Percentiles rank a stretch among this genome's conserved stretches.
phyloP scores from a whole-genome alignment of 1,140 invertebrate species.

The Bombus fervidus region DNA sequence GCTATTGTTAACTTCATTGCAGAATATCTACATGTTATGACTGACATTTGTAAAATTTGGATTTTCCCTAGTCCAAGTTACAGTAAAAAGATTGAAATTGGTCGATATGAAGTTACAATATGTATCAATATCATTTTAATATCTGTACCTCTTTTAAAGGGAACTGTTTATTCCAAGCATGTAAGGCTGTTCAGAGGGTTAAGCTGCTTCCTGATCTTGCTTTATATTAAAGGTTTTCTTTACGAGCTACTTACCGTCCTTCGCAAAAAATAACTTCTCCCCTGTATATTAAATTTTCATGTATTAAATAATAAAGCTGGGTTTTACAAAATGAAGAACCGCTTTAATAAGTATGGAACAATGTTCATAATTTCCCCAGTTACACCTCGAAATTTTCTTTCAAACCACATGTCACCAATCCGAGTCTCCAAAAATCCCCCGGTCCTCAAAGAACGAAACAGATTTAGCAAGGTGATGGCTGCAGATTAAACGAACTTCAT shows the following conservation, averaged over 20 bases:
- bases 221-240: constrained; percentile 1
- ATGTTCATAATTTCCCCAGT: background rate
- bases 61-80: too few species aligned
- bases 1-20: too few species aligned
- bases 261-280: background rate
- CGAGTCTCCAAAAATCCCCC: background rate
- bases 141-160: background rate
- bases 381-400: background rate
- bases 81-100: too few species aligned
- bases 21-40: too few species aligned
- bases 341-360: background rate
- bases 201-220: background rate
- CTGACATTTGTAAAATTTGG: too few species aligned
- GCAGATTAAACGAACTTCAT: constrained; percentile 19
- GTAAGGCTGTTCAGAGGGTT: background rate
- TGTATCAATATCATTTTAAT: background rate
- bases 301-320: background rate
- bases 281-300: background rate
- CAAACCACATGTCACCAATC: background rate
- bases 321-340: background rate
- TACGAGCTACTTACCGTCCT: background rate
- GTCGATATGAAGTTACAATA: too few species aligned
- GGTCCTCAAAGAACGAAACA: background rate
- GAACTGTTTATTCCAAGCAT: background rate
- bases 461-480: background rate